These are phyloP conservation scores for Microchirus variegatus DNA, from an alignment of 2,797 vertebrate genomes.

Conservation along the genomic window DNA sequence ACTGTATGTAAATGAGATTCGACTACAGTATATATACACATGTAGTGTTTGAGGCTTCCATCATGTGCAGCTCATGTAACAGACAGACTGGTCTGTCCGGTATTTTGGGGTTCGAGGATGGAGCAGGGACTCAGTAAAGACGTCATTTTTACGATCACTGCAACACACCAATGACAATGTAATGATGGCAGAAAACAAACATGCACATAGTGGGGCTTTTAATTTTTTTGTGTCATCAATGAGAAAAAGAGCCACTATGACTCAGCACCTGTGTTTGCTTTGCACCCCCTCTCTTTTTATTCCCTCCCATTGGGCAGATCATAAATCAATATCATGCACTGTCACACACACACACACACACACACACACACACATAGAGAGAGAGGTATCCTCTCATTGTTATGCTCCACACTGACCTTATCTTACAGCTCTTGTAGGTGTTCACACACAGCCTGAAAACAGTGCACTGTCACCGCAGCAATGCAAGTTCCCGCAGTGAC, in stretches of 20 bases:
- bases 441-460: slow-evolving; percentile 8
- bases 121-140: too few species aligned
- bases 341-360: too few species aligned
- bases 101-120: too few species aligned
- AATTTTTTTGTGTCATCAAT: slow-evolving; percentile 39
- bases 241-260: slow-evolving; percentile 59
- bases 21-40: slow-evolving; percentile 6
- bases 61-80: slow-evolving; percentile 12
- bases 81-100: too few species aligned
- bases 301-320: slow-evolving; percentile 1
- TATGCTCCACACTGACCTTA: slow-evolving; percentile 2
- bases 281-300: slow-evolving; percentile 4
- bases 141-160: background rate
- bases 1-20: slow-evolving; percentile 60
- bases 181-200: background rate
- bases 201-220: slow-evolving; percentile 9
- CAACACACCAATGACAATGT: background rate
- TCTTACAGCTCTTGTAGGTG: slow-evolving; percentile 6
- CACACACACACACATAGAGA: too few species aligned
- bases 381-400: background rate
- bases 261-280: slow-evolving; percentile 67
- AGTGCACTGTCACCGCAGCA: slow-evolving; percentile 43
- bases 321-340: background rate
- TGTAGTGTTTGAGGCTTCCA: slow-evolving; percentile 20
- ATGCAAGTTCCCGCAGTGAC: slow-evolving; percentile 67